A percentile compares a stretch with the other conserved stretches of the same genome.
These are phyloP conservation scores for Gymnoscelis rufifasciata DNA, from an alignment of 2,888 invertebrate genomes.

Conservation along the genomic window DNA sequence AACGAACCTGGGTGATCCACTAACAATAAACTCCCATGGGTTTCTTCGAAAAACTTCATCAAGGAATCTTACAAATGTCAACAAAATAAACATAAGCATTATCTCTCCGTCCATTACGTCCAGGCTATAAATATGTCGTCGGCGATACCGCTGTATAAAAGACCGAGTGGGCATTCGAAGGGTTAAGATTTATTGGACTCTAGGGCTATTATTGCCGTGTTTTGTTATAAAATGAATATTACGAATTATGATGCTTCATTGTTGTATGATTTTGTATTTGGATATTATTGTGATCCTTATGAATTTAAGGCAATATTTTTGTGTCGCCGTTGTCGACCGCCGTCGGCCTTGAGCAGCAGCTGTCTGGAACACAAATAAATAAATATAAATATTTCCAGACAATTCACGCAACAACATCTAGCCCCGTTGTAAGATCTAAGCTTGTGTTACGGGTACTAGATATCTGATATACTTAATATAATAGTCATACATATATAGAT, in stretches of 20 bases:
- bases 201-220: constrained; percentile 1
- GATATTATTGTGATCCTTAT: too few relatives aligned
- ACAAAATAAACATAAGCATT: constrained; percentile 16
- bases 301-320: too few relatives aligned
- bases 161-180: constrained; percentile 1
- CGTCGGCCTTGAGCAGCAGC: too few relatives aligned
- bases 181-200: constrained; percentile 2
- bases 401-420: too few relatives aligned
- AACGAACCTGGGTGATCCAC: not conserved
- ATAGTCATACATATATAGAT: too few relatives aligned
- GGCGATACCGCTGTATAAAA: constrained; percentile 25
- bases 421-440: too few relatives aligned
- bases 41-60: constrained; percentile 10
- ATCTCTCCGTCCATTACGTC: constrained; percentile 24
- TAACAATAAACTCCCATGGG: constrained; percentile 3
- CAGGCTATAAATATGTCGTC: constrained; percentile 57
- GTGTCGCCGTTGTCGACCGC: too few relatives aligned
- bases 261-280: too few relatives aligned
- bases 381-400: too few relatives aligned
- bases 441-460: too few relatives aligned
- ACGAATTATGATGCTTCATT: constrained; percentile 2
- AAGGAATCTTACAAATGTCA: constrained; percentile 11
- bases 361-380: too few relatives aligned
- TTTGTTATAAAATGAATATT: constrained; percentile 2
- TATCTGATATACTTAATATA: too few relatives aligned